phyloP scores from a whole-genome alignment of 1,140 invertebrate species.

The Himalopsyche phryganea region DNA sequence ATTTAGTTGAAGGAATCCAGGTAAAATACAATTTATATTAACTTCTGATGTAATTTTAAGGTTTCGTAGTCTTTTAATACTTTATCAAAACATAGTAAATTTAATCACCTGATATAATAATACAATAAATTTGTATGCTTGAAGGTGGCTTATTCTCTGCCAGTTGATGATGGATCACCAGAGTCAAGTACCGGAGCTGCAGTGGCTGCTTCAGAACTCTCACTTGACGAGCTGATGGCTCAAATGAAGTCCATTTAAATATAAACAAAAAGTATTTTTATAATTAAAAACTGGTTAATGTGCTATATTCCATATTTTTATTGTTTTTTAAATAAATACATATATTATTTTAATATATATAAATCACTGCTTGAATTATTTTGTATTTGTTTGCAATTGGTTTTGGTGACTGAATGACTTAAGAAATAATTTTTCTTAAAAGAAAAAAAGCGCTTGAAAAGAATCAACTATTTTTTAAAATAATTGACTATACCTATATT shows the following conservation, averaged over 20 bases:
- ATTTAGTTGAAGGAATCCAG: constrained; percentile 60
- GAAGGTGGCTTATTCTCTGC: constrained; percentile 47
- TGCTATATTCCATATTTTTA: constrained; percentile 6
- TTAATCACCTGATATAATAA: too few species aligned
- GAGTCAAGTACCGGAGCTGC: constrained; percentile 47
- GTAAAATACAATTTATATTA: constrained; percentile 31
- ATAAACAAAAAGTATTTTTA: constrained; percentile 6
- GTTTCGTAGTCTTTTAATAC: too few species aligned
- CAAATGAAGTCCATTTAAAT: constrained; percentile 81
- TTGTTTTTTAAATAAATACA: not conserved
- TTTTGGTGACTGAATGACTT: too few species aligned
- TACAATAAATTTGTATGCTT: too few species aligned
- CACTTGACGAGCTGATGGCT: constrained; percentile 83
- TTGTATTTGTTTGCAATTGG: too few species aligned
- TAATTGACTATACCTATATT: too few species aligned
- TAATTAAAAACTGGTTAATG: constrained; percentile 8
- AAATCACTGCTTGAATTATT: too few species aligned
- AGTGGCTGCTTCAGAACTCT: constrained; percentile 47
- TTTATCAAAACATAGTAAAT: not conserved
- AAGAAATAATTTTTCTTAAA: too few species aligned
- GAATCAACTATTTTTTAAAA: too few species aligned
- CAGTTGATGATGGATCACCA: constrained; percentile 43
- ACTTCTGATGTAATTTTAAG: too few species aligned
- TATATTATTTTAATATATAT: not conserved
- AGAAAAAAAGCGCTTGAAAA: too few species aligned